phyloP scores from a whole-genome alignment of 2,797 vertebrate genomes.

The Chelon labrosus region DNA sequence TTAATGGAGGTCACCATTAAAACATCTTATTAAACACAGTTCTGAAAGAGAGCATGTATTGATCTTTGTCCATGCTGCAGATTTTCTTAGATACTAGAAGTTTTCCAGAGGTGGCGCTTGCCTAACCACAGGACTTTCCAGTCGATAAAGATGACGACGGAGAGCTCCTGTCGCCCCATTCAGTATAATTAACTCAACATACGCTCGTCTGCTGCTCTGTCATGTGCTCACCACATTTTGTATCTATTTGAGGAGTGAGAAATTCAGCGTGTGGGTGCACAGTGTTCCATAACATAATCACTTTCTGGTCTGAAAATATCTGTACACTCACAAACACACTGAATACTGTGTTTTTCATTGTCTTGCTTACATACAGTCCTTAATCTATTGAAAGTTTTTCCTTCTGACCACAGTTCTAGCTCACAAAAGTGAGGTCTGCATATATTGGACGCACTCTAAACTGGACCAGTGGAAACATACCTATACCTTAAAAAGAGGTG shows the following conservation, averaged over 20 bases:
- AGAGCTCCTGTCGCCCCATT: not conserved
- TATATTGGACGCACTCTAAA: not conserved
- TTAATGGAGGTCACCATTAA: slow-evolving; percentile 1
- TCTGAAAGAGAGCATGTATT: not conserved
- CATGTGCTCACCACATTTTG: not conserved
- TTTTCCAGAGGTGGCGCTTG: not conserved
- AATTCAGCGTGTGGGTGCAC: not conserved
- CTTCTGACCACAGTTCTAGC: not conserved
- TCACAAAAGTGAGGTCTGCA: not conserved
- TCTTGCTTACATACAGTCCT: not conserved
- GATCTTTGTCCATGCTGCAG: slow-evolving; percentile 2
- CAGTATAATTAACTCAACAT: slow-evolving; percentile 12
- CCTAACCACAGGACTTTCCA: not conserved
- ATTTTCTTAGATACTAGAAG: slow-evolving; percentile 5
- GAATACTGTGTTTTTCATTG: not conserved
- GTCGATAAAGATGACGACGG: not conserved
- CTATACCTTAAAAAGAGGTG: not conserved
- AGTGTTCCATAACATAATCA: not conserved
- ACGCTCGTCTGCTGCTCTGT: not conserved
- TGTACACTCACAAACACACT: not conserved
- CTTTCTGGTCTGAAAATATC: not conserved
- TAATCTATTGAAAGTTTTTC: not conserved
- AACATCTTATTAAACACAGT: not conserved
- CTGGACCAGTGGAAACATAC: not conserved
- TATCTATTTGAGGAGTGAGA: slow-evolving; percentile 22